phyloP scores from a whole-genome alignment of 2,797 vertebrate species.

The Mycteria americana region DNA sequence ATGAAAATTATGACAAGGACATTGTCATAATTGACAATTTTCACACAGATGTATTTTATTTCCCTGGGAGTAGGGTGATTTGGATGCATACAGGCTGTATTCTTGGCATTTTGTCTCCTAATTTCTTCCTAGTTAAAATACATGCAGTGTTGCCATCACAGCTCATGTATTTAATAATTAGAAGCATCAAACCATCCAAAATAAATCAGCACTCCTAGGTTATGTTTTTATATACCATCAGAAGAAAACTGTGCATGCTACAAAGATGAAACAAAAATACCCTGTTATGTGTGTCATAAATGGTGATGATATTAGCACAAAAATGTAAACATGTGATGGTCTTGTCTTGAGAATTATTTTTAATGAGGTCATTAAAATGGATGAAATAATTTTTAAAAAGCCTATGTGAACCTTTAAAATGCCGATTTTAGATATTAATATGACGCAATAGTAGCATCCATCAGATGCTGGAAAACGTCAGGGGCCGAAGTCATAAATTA shows the following conservation, averaged over 20 bases:
- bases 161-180: not conserved
- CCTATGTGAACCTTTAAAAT: not conserved
- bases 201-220: not conserved
- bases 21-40: not conserved
- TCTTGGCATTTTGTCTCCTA: not conserved
- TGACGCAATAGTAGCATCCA: not conserved
- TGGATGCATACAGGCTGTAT: not conserved
- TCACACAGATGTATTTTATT: not conserved
- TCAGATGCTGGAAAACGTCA: not conserved
- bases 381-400: not conserved
- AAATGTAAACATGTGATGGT: not conserved
- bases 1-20: not conserved
- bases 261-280: not conserved
- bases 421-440: not conserved
- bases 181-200: not conserved
- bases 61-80: not conserved
- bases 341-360: not conserved
- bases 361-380: not conserved
- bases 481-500: not conserved
- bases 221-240: not conserved
- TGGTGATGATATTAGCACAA: not conserved
- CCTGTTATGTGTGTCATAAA: not conserved
- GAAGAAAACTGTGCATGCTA: not conserved
- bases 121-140: not conserved
- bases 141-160: not conserved